Evolutionary conservation across 92 coral and sea anemone species (phyloP).

Genomic region (Epizoanthus scotinus): DNA sequence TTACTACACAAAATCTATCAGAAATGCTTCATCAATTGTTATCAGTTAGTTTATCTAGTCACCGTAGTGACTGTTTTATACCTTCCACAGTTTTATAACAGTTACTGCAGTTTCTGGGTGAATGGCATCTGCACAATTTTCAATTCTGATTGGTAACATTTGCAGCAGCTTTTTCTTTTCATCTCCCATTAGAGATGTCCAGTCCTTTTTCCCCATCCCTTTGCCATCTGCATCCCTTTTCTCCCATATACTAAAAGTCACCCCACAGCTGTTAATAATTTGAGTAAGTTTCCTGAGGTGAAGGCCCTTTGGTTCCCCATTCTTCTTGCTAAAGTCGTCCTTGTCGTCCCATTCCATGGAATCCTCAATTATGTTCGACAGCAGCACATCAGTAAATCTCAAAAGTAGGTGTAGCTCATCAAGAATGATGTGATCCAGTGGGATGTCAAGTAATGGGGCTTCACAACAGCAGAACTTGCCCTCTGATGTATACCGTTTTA

Average conservation of each 20-base stretch:
- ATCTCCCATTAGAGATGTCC: conserved; percentile 61
- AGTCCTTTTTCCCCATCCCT: conserved; percentile 60
- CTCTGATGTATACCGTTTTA: conserved; percentile 23
- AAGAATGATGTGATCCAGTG: conserved; percentile 51
- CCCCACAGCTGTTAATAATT: conserved; percentile 56
- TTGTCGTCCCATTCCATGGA: conserved; percentile 65
- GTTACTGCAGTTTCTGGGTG: conserved; percentile 40
- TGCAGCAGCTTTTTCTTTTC: conserved; percentile 49
- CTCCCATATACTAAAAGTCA: conserved; percentile 56
- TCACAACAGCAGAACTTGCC: conserved; percentile 42
- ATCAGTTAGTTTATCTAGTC: too few species aligned
- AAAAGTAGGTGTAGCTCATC: conserved; percentile 65
- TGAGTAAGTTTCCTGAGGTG: conserved; percentile 45
- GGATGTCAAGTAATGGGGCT: conserved; percentile 41
- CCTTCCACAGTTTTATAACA: conserved; percentile 59
- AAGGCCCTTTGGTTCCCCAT: conserved; percentile 51
- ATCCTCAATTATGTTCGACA: conserved; percentile 53
- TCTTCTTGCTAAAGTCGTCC: conserved; percentile 54
- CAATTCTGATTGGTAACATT: conserved; percentile 34
- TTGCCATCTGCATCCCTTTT: conserved; percentile 54
- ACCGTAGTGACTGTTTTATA: too few species aligned
- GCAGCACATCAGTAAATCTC: conserved; percentile 52
- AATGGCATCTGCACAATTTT: conserved; percentile 39
- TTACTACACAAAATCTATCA: too few species aligned
- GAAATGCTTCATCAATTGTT: too few species aligned